A percentile compares a stretch with the other conserved stretches of the same genome.
These are phyloP conservation scores for Beroe ovata DNA, from an alignment of 37 sponge, comb jelly and placozoan species.

Conservation along the genomic window DNA sequence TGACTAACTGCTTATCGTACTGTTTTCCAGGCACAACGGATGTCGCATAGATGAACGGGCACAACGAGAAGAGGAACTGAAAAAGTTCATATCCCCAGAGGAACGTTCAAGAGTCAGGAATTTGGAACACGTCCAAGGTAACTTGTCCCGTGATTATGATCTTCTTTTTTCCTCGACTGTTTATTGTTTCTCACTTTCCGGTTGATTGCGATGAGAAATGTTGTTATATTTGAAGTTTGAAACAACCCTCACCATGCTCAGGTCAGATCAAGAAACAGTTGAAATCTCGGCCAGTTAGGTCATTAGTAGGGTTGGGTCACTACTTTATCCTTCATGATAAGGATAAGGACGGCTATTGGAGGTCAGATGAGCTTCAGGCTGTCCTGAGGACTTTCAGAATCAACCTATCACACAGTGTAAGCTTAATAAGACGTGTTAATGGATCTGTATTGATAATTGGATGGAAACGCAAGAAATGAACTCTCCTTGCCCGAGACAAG, in stretches of 20 bases:
- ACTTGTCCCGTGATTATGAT: too few species aligned
- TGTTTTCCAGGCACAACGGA: conserved; percentile 2
- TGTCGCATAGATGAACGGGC: conserved; percentile 40
- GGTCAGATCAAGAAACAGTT: conserved; percentile 16
- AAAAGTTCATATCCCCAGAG: background rate
- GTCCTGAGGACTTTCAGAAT: conserved; percentile 53
- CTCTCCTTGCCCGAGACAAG: too few species aligned
- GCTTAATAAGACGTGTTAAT: too few species aligned
- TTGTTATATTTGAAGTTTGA: too few species aligned
- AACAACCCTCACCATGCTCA: too few species aligned
- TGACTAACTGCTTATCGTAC: too few species aligned
- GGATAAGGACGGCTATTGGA: conserved; percentile 38
- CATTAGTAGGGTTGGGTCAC: conserved; percentile 1
- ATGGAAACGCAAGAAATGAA: too few species aligned
- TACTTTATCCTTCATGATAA: conserved; percentile 30
- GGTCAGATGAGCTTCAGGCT: conserved; percentile 31
- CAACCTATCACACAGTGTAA: background rate
- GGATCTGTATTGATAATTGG: too few species aligned
- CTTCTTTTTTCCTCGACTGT: too few species aligned
- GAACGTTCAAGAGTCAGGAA: conserved; percentile 6
- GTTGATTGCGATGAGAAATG: too few species aligned
- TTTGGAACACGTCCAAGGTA: conserved; percentile 14
- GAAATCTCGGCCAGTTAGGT: background rate
- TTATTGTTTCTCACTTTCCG: too few species aligned
- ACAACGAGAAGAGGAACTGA: background rate